phyloP scores from a whole-genome alignment of 2,888 invertebrate genomes.

The Lepetodrilus schrolli region DNA sequence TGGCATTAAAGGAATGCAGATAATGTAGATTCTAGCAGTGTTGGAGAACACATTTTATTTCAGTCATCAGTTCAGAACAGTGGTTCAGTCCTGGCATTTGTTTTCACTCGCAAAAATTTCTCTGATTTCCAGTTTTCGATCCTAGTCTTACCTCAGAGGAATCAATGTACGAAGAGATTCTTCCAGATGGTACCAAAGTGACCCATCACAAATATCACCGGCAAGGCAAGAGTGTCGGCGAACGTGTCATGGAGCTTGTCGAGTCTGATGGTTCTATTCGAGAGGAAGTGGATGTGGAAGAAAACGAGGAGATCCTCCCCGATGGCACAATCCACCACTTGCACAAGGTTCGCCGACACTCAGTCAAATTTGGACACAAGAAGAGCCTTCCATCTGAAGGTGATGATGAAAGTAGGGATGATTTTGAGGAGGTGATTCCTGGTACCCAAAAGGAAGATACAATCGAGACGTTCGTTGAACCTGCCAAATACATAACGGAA shows the following conservation, averaged over 20 bases:
- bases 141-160: constrained; percentile 47
- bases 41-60: not conserved
- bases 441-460: constrained; percentile 41
- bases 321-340: constrained; percentile 66
- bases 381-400: constrained; percentile 50
- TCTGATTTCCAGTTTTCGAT: constrained; percentile 63
- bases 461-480: constrained; percentile 57
- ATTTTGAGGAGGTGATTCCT: constrained; percentile 54
- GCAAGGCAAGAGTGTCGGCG: constrained; percentile 51
- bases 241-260: constrained; percentile 55
- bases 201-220: constrained; percentile 50
- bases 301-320: constrained; percentile 61
- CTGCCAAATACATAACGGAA: constrained; percentile 51
- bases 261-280: constrained; percentile 53
- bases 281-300: constrained; percentile 55
- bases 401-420: constrained; percentile 56
- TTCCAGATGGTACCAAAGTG: constrained; percentile 66
- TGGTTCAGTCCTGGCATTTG: not conserved
- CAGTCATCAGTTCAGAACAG: not conserved
- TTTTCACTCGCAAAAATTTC: not conserved
- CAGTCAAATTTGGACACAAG: constrained; percentile 53
- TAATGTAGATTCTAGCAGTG: not conserved
- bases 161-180: constrained; percentile 52
- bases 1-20: not conserved
- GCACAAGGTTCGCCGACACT: constrained; percentile 54